Evolutionary conservation across 1,140 invertebrate genomes (phyloP), one percentile per base, ranked within the genome.

Genomic region (Zaprionus camerounensis): DNA sequence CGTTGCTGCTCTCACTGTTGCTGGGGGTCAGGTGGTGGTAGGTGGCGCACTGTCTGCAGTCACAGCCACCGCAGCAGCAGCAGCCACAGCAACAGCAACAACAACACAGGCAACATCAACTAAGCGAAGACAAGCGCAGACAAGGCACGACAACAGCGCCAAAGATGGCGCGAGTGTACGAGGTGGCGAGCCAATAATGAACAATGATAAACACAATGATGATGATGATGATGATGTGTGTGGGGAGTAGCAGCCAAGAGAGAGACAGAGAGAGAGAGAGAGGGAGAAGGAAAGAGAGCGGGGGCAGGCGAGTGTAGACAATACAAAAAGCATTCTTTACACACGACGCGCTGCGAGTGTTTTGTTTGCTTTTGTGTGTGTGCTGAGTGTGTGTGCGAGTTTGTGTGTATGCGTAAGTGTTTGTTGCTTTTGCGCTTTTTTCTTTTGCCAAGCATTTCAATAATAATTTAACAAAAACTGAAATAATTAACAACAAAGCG

Each of bases 401-500:
- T 41, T 46, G 20, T 61, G 36, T 46, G 58, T 58, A 63, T 31
- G 64, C 31, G 31, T 34, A 34, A 11, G 61, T 28, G 70, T 17
- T 38, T 71, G 69, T 57, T 62, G 53, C 28, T 55, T 63, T 66
- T 49, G 44, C 46, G 64, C 20, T 73, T 72, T 66, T 72, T 51
- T 64, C 76, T 66, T 81, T 72, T 66, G 69, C 80, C 77, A 88
- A 85, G 83, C 81, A 85, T 90, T 88, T 88, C 65, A 90, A 88
- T 90, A 75, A 78, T 78, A 77, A 85, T 88, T 81, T 80, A 90
- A 81, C 85, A 88, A 87, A 81, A 90, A 84, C 78, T 80, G 69
- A 90, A 90, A 90, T 90, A 88, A 90, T 90, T 90, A 88, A 85
- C 84, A 88, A 88, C 63, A 73, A 74, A 76, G 76, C 78, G 80